phyloP scores from a whole-genome alignment of 30 jellyfish, hydroid and myxozoan genomes.

The Haliclystus octoradiatus region DNA sequence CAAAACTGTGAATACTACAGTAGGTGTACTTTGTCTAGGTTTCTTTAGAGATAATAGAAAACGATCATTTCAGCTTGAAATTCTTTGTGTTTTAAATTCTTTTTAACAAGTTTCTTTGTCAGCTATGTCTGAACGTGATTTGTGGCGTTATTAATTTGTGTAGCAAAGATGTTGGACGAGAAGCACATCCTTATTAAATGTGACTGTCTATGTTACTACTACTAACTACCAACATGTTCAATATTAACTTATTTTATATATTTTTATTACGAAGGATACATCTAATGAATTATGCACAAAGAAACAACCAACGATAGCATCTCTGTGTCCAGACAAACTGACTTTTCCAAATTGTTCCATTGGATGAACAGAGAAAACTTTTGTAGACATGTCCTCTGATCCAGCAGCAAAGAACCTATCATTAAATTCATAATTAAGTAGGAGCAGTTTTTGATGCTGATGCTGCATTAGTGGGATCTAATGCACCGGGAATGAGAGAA shows the following conservation, averaged over 20 bases:
- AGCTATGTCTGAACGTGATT: too few relatives aligned
- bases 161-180: too few relatives aligned
- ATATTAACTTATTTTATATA: not conserved
- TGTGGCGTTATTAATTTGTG: too few relatives aligned
- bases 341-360: slow-evolving; percentile 51
- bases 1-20: too few relatives aligned
- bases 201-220: not conserved
- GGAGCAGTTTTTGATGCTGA: not conserved
- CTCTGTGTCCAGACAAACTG: slow-evolving; percentile 71
- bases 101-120: too few relatives aligned
- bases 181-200: not conserved
- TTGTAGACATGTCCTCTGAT: slow-evolving; percentile 74
- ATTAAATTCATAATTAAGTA: not conserved
- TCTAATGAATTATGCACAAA: slow-evolving; percentile 54
- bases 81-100: too few relatives aligned
- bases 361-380: slow-evolving; percentile 53
- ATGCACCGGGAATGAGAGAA: not conserved
- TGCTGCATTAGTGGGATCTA: not conserved
- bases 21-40: slow-evolving; percentile 18
- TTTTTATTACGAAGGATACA: slow-evolving; percentile 39
- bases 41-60: too few relatives aligned
- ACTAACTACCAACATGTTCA: not conserved
- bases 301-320: slow-evolving; percentile 54
- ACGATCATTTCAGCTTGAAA: too few relatives aligned
- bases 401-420: slow-evolving; percentile 74